Percentiles rank a stretch among this genome's conserved stretches.
Evolutionary conservation across 2,888 invertebrate genomes (phyloP).

Genomic region (Sepioteuthis lessoniana): DNA sequence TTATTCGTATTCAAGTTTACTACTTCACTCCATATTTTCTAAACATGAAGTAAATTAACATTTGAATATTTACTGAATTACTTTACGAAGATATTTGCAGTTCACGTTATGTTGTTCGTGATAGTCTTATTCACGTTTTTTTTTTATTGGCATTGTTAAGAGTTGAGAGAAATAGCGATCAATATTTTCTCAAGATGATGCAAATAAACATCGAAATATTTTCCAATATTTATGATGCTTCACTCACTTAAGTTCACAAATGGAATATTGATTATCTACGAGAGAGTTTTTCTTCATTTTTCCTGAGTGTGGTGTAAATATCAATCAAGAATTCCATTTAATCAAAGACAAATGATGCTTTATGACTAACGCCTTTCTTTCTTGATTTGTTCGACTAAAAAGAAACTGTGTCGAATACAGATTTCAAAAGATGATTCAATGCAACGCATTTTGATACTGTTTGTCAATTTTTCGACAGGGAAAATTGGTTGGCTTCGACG

Average conservation of each 20-base stretch:
- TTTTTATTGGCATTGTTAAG: no score
- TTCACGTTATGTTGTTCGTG: no score
- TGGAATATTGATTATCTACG: not conserved
- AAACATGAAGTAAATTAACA: no score
- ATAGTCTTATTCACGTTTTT: no score
- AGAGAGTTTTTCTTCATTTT: not conserved
- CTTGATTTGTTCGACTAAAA: not conserved
- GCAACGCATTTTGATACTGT: not conserved
- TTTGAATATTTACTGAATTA: no score
- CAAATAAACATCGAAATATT: not conserved
- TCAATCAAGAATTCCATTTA: not conserved
- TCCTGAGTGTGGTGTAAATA: not conserved
- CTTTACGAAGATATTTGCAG: no score
- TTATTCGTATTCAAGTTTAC: no score
- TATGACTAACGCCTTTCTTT: not conserved
- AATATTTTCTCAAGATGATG: not conserved
- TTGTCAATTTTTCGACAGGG: constrained; percentile 17
- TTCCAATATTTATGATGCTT: not conserved
- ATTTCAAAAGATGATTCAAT: not conserved
- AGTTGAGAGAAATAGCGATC: not conserved
- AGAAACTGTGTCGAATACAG: not conserved
- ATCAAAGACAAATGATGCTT: not conserved
- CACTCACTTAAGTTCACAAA: not conserved
- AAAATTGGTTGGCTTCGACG: not conserved
- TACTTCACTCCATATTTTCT: no score